These are phyloP conservation scores for Pantherophis guttatus DNA, from an alignment of 2,113 vertebrate species.

Conservation along the genomic window DNA sequence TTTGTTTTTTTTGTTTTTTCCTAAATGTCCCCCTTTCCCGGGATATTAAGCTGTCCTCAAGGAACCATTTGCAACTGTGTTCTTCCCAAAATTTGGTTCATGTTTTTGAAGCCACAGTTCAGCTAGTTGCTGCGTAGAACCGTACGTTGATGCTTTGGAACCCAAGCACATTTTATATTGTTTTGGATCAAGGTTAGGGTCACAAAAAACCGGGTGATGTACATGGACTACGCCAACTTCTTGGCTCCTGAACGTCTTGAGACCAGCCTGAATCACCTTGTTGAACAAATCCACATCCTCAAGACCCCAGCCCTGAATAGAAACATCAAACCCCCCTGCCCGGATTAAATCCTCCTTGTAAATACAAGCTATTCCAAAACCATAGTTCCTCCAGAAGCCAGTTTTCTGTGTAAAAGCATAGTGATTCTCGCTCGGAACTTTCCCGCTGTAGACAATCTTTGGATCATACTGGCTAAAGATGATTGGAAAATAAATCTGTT, in stretches of 20 bases:
- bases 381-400: slow-evolving; percentile 95
- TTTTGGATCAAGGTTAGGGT: slow-evolving; percentile 91
- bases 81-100: slow-evolving; percentile 78
- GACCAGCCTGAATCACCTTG: slow-evolving; percentile 89
- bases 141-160: slow-evolving; percentile 91
- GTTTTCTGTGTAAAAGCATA: slow-evolving; percentile 94
- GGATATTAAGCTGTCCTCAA: slow-evolving; percentile 85
- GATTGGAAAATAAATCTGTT: slow-evolving; percentile 91
- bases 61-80: slow-evolving; percentile 81
- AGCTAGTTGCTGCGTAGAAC: slow-evolving; percentile 91
- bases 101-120: slow-evolving; percentile 97
- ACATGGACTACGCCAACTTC: slow-evolving; percentile 92
- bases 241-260: slow-evolving; percentile 88
- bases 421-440: slow-evolving; percentile 88
- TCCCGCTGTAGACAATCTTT: slow-evolving; percentile 93
- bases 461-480: slow-evolving; percentile 99
- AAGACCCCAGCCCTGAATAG: slow-evolving; percentile 95
- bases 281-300: slow-evolving; percentile 97
- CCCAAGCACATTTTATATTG: slow-evolving; percentile 98
- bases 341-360: slow-evolving; percentile 86
- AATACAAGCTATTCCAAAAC: slow-evolving; percentile 93
- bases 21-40: slow-evolving; percentile 54
- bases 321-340: slow-evolving; percentile 90
- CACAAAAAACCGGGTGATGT: slow-evolving; percentile 91
- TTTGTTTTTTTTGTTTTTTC: background rate